phyloP scores from a whole-genome alignment of 1,140 invertebrate species.

The Trinorchestia longiramus region DNA sequence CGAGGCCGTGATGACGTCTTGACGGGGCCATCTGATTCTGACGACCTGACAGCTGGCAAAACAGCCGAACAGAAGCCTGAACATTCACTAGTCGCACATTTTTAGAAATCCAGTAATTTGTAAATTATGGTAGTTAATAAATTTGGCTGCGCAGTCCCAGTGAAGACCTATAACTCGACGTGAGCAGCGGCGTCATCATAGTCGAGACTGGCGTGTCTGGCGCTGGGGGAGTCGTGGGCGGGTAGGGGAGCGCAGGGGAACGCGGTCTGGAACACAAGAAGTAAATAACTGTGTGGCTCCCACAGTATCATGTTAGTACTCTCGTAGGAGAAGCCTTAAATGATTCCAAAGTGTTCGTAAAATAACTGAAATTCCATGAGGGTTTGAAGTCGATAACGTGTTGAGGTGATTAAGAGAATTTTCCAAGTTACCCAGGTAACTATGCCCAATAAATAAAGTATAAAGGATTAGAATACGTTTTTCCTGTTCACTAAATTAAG shows the following conservation, averaged over 20 bases:
- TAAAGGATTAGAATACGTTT: too few species aligned
- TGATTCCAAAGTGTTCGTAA: too few species aligned
- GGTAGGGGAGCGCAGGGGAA: conserved; percentile 28
- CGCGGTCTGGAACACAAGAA: background rate
- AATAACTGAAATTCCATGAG: too few species aligned
- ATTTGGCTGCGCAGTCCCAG: background rate
- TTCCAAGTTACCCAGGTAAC: too few species aligned
- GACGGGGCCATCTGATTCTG: background rate
- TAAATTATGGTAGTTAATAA: background rate
- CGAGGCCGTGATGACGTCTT: too few species aligned
- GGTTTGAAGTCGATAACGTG: too few species aligned
- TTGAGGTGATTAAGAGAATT: too few species aligned
- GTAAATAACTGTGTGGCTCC: too few species aligned
- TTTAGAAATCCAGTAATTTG: background rate
- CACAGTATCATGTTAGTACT: too few species aligned
- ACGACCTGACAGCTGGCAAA: background rate
- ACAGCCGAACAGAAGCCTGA: background rate
- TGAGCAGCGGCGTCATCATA: background rate
- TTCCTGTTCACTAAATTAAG: too few species aligned
- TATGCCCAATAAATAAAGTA: too few species aligned
- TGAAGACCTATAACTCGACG: background rate
- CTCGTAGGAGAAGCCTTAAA: too few species aligned
- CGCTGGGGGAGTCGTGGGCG: conserved; percentile 23
- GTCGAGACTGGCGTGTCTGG: conserved; percentile 24
- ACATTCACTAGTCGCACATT: background rate